These are phyloP conservation scores for Alaudala cheleensis DNA, from an alignment of 2,113 vertebrate species.

Conservation along the genomic window DNA sequence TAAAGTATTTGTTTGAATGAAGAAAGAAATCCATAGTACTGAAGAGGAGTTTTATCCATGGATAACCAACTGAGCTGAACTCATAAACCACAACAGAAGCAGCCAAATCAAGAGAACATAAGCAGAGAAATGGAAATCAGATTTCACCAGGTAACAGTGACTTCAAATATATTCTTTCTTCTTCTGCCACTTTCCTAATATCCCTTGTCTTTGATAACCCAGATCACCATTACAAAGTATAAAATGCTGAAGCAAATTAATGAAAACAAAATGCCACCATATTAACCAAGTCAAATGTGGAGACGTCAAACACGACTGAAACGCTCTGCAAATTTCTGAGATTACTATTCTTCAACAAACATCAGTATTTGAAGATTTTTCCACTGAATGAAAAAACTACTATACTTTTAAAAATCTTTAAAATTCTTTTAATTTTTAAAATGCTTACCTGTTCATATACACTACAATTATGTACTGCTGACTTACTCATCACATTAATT, in stretches of 20 bases:
- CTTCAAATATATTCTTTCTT: not conserved
- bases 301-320: not conserved
- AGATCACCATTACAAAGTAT: not conserved
- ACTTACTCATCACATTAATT: not conserved
- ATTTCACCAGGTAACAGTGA: not conserved
- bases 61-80: not conserved
- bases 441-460: not conserved
- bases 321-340: not conserved
- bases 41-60: not conserved
- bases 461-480: not conserved
- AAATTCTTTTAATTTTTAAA: not conserved
- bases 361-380: not conserved
- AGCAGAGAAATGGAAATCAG: not conserved
- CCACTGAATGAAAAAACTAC: not conserved
- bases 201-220: not conserved
- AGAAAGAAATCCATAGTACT: not conserved
- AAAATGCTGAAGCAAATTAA: not conserved
- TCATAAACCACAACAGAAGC: not conserved
- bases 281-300: not conserved
- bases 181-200: not conserved
- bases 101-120: not conserved
- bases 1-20: not conserved
- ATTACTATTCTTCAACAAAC: not conserved
- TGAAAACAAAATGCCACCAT: not conserved
- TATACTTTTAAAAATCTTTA: not conserved